Evolutionary conservation across 1,140 invertebrate species (phyloP).

Genomic region (Drosophila bocqueti): DNA sequence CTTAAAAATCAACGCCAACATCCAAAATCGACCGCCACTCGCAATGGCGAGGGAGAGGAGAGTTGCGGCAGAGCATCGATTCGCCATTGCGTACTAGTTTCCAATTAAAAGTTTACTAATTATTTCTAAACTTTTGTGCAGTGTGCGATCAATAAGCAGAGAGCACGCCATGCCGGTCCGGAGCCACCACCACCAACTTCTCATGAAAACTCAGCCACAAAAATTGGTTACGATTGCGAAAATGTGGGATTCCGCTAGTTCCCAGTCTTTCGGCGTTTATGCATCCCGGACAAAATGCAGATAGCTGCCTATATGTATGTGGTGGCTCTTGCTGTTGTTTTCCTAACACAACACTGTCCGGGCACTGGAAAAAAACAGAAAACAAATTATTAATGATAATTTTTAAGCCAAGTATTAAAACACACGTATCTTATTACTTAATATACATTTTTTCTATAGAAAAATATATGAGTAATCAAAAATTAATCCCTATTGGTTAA

Average conservation of each 20-base stretch:
- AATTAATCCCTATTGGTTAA: background rate
- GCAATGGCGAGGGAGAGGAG: constrained; percentile 38
- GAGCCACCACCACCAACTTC: constrained; percentile 14
- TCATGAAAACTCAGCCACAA: constrained; percentile 62
- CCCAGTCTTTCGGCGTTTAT: constrained; percentile 14
- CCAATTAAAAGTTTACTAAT: constrained; percentile 84
- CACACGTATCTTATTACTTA: too few species aligned
- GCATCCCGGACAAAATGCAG: constrained; percentile 30
- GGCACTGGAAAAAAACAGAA: background rate
- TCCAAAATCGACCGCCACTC: constrained; percentile 74
- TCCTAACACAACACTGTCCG: constrained; percentile 4
- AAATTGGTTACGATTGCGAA: constrained; percentile 74
- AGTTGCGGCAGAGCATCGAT: constrained; percentile 53
- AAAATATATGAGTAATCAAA: too few species aligned
- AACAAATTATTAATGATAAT: too few species aligned
- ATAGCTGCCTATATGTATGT: constrained; percentile 6
- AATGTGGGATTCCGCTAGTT: constrained; percentile 14
- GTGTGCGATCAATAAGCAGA: constrained; percentile 76
- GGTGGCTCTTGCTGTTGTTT: constrained; percentile 19
- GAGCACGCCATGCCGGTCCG: constrained; percentile 72
- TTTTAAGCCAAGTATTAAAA: too few species aligned
- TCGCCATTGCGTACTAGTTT: constrained; percentile 78
- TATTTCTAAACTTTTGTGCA: constrained; percentile 82
- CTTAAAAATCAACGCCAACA: constrained; percentile 80
- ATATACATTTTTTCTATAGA: too few species aligned